Evolutionary conservation across 2,113 vertebrate species (phyloP).

Genomic region (Cyprinodon brontotheroides): DNA sequence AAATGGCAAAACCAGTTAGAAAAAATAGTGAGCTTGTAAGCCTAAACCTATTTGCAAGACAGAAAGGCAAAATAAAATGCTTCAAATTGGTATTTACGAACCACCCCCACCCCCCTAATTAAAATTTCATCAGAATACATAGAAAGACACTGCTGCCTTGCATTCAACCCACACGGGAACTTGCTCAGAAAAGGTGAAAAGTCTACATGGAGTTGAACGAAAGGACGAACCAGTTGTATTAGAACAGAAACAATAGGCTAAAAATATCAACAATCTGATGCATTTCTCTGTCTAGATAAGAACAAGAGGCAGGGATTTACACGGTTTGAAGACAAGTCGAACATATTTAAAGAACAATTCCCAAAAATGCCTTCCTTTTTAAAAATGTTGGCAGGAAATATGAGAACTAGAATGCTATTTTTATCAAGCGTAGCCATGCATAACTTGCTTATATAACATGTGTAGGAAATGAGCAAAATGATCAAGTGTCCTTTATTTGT

Average conservation of each 20-base stretch:
- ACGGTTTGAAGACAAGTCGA: too few relatives aligned
- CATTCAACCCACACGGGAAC: too few relatives aligned
- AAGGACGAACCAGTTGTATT: too few relatives aligned
- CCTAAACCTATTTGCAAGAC: neutral
- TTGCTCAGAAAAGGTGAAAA: too few relatives aligned
- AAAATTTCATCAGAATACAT: neutral
- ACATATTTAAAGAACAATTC: too few relatives aligned
- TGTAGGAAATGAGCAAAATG: neutral
- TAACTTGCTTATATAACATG: neutral
- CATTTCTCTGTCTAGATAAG: too few relatives aligned
- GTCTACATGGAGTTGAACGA: too few relatives aligned
- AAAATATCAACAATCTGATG: too few relatives aligned
- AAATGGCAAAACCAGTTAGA: neutral
- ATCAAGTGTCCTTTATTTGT: neutral
- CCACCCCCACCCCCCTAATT: neutral
- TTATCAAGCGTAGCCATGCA: neutral
- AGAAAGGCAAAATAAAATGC: neutral
- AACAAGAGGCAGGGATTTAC: too few relatives aligned
- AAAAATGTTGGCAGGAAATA: neutral
- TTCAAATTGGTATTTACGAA: neutral
- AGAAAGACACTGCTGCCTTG: neutral
- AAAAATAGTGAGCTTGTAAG: slow-evolving; percentile 1
- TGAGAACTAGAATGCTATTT: neutral
- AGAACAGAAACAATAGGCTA: too few relatives aligned
- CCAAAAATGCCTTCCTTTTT: neutral